These are phyloP conservation scores for Salminus brasiliensis DNA, from an alignment of 2,113 vertebrate genomes.

Conservation along the genomic window DNA sequence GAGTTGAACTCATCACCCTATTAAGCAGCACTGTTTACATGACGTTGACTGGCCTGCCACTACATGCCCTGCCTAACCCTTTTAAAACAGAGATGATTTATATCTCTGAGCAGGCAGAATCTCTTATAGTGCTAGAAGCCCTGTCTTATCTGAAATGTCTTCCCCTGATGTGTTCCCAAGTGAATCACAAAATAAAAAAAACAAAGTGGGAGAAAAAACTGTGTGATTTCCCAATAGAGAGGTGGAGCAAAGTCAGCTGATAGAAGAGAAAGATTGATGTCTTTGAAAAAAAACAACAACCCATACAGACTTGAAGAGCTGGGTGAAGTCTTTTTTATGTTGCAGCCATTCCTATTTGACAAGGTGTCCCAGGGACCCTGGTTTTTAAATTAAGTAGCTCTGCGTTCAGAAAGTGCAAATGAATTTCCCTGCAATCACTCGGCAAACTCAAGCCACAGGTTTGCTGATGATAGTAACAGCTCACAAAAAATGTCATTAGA, in stretches of 20 bases:
- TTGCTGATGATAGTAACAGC: neutral
- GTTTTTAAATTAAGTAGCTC: constrained; percentile 21
- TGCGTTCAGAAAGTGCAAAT: neutral
- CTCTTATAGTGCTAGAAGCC: neutral
- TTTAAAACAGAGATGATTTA: neutral
- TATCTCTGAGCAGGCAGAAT: neutral
- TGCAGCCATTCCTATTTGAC: constrained; percentile 7
- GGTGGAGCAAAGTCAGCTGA: constrained; percentile 1
- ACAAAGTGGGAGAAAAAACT: too few relatives aligned
- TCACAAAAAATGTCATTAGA: constrained; percentile 3
- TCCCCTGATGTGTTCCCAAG: neutral
- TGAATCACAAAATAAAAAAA: neutral
- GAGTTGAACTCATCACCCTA: neutral
- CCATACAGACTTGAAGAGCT: neutral
- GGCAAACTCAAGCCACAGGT: neutral
- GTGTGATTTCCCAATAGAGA: neutral
- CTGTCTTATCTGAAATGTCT: constrained; percentile 2
- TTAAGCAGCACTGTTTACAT: neutral
- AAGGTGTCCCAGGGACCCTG: neutral
- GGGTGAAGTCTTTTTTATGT: constrained; percentile 16
- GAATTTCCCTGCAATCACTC: constrained; percentile 20
- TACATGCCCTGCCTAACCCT: neutral
- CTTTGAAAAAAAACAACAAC: neutral
- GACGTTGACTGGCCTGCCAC: neutral
- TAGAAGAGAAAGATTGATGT: neutral